Evolutionary conservation across 2,113 vertebrate species (phyloP).

Genomic region (Leucosticte australis): DNA sequence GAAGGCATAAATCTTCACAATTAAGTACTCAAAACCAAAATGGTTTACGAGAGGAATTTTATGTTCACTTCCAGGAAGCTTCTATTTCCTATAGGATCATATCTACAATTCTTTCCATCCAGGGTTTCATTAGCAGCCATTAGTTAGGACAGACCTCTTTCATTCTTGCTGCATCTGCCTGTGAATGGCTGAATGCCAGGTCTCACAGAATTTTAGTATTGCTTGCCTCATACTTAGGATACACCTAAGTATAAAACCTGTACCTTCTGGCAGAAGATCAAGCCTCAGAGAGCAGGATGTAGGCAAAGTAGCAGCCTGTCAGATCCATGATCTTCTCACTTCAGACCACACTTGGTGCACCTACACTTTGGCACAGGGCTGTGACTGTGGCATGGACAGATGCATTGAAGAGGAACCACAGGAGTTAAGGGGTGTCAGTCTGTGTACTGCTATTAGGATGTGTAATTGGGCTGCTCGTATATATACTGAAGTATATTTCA

Average conservation of each 20-base stretch:
- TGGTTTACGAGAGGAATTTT: not conserved
- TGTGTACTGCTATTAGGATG: not conserved
- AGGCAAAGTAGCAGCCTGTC: not conserved
- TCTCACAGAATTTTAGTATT: not conserved
- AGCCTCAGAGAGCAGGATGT: not conserved
- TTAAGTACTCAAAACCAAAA: not conserved
- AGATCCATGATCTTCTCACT: not conserved
- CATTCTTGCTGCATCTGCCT: not conserved
- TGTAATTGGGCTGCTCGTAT: not conserved
- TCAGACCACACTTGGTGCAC: not conserved
- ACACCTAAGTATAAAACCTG: not conserved
- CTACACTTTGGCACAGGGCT: not conserved
- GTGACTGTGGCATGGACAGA: too few relatives aligned
- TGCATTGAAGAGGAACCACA: not conserved
- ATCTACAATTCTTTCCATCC: not conserved
- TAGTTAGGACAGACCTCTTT: not conserved
- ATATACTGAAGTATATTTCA: not conserved
- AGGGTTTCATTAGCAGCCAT: not conserved
- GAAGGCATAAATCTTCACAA: not conserved
- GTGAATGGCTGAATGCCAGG: not conserved
- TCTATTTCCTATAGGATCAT: not conserved
- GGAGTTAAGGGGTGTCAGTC: not conserved
- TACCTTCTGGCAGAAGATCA: not conserved
- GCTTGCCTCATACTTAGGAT: rapidly evolving
- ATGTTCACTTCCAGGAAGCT: not conserved